Evolutionary conservation across 2,888 invertebrate species (phyloP).

Genomic region (Troides oblongomaculatus): DNA sequence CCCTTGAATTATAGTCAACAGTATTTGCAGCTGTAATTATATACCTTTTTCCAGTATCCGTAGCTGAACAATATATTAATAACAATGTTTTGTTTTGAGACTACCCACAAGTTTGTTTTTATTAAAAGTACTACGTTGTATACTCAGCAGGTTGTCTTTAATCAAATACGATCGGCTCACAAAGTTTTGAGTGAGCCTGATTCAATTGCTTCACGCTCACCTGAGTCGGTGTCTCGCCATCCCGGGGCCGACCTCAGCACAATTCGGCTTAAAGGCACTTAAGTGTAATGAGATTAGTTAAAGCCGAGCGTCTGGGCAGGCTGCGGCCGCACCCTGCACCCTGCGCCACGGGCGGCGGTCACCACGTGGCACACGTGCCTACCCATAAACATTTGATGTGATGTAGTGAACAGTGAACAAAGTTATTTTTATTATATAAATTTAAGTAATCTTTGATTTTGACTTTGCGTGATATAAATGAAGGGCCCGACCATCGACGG

Average conservation of each 20-base stretch:
- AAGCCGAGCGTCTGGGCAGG: slow-evolving; percentile 35
- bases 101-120: not conserved
- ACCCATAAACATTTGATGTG: too few species aligned
- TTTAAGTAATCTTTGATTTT: too few species aligned
- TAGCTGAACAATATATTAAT: not conserved
- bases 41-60: not conserved
- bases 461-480: too few species aligned
- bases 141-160: too few species aligned
- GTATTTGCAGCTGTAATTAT: not conserved
- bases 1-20: too few species aligned
- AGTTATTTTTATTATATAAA: too few species aligned
- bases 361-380: too few species aligned
- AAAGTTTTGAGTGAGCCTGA: slow-evolving; percentile 2
- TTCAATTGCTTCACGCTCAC: slow-evolving; percentile 24
- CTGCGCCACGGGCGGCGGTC: too few species aligned
- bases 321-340: slow-evolving; percentile 11
- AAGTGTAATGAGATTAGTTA: slow-evolving; percentile 37
- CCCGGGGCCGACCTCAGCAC: slow-evolving; percentile 30
- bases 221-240: slow-evolving; percentile 14
- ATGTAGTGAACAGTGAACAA: too few species aligned
- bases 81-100: not conserved
- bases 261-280: slow-evolving; percentile 33
- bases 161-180: too few species aligned
- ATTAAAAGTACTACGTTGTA: too few species aligned
- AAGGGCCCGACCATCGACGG: too few species aligned